Conservation (phyloP, 1,140 invertebrate species). For the Lasioglossum albipes region DNA sequence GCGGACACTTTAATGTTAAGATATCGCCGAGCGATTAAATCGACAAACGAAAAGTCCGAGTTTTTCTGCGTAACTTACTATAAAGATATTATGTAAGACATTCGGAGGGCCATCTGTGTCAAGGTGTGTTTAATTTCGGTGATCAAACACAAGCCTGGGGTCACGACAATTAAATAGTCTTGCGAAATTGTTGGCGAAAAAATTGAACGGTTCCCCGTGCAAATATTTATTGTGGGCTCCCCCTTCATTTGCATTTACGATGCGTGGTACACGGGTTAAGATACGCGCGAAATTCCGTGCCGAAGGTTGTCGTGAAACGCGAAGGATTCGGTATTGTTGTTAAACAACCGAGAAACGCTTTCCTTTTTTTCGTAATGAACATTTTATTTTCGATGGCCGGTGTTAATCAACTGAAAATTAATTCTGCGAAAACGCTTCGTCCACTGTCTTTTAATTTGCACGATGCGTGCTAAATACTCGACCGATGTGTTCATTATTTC, state of each 20-base stretch:
- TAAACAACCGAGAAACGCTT: constrained; percentile 8
- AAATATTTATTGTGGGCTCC: constrained; percentile 30
- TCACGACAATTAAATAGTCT: constrained; percentile 29
- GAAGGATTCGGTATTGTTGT: not conserved
- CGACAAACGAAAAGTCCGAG: not conserved
- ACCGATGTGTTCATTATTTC: too few relatives aligned
- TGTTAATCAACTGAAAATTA: too few relatives aligned
- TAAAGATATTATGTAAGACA: constrained; percentile 21
- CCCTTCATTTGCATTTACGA: constrained; percentile 28
- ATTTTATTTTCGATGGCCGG: too few relatives aligned
- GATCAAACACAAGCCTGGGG: constrained; percentile 9
- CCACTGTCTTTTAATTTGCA: too few relatives aligned
- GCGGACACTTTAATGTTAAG: too few relatives aligned
- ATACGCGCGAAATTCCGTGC: constrained; percentile 17
- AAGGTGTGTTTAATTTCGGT: constrained; percentile 40
- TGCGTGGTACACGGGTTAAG: not conserved
- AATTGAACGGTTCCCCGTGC: not conserved
- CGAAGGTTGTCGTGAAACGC: constrained; percentile 3
- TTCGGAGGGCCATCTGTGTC: constrained; percentile 25
- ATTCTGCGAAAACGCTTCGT: too few relatives aligned
- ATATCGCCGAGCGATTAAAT: not conserved
- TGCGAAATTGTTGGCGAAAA: constrained; percentile 5
- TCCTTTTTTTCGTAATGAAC: not conserved
- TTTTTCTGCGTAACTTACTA: not conserved
- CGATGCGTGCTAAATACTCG: too few relatives aligned